A percentile compares a stretch with the other conserved stretches of the same genome.
Evolutionary conservation across 2,113 vertebrate species (phyloP).

Genomic region (Megalops atlanticus): DNA sequence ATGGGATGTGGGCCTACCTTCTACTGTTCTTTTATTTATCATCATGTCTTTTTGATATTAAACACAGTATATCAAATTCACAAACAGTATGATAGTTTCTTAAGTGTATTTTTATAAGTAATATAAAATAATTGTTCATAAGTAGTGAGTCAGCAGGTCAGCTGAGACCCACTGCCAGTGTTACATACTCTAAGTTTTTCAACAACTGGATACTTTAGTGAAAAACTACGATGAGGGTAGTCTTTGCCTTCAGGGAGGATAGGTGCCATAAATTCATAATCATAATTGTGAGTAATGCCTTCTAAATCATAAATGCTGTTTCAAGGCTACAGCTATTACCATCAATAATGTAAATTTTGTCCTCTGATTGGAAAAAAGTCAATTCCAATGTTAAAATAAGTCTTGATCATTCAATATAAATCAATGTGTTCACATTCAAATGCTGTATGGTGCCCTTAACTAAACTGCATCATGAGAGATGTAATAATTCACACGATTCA

Average conservation of each 20-base stretch:
- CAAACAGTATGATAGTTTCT: background rate
- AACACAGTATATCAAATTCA: too few species aligned
- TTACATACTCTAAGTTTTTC: background rate
- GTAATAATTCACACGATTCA: conserved; percentile 5
- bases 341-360: background rate
- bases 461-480: background rate
- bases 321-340: background rate
- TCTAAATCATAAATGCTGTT: conserved; percentile 2
- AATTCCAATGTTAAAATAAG: background rate
- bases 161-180: background rate
- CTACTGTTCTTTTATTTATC: background rate
- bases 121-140: background rate
- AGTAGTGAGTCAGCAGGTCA: background rate
- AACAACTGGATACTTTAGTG: background rate
- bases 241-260: background rate
- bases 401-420: conserved; percentile 5
- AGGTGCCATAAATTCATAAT: background rate
- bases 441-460: background rate
- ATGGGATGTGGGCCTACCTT: background rate
- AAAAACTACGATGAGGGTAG: background rate
- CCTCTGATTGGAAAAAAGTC: conserved; percentile 4
- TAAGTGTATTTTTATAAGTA: background rate
- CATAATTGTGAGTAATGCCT: background rate
- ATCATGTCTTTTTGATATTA: background rate
- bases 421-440: conserved; percentile 5